Percentiles rank a stretch among this genome's conserved stretches.
phyloP scores from a whole-genome alignment of 2,888 invertebrate species.

The Phyllotreta striolata region DNA sequence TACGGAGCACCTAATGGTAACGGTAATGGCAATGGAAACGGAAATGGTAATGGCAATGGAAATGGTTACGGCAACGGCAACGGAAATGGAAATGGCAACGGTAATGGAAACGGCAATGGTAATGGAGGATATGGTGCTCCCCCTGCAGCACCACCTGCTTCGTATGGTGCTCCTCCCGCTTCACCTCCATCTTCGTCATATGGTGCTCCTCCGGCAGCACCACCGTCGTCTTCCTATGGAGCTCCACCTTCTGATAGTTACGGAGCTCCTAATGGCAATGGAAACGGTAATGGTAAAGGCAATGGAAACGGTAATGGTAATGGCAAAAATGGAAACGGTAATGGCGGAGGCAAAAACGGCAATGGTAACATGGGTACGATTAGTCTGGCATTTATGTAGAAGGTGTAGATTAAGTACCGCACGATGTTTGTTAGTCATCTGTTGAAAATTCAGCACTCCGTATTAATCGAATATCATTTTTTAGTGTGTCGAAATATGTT shows the following conservation, averaged over 20 bases:
- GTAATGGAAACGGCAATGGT: not conserved
- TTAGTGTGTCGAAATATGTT: no score
- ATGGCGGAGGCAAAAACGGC: slow-evolving; percentile 22
- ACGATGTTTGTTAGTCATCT: no score
- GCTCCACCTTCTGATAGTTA: slow-evolving; percentile 43
- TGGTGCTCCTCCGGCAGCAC: slow-evolving; percentile 49
- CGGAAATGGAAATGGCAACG: not conserved
- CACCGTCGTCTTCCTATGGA: slow-evolving; percentile 54
- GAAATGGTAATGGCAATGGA: slow-evolving; percentile 17
- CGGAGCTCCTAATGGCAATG: slow-evolving; percentile 56
- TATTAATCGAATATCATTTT: no score
- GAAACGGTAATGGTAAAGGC: not conserved
- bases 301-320: slow-evolving; percentile 25
- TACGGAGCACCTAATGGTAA: slow-evolving; percentile 44
- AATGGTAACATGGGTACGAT: slow-evolving; percentile 1
- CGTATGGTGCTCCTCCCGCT: slow-evolving; percentile 58
- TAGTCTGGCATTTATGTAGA: no score
- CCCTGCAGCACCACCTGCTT: slow-evolving; percentile 47
- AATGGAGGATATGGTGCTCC: not conserved
- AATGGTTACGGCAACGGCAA: slow-evolving; percentile 17
- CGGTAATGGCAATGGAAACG: slow-evolving; percentile 21
- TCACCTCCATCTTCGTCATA: slow-evolving; percentile 53
- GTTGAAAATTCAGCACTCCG: no score
- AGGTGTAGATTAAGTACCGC: no score
- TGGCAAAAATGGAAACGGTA: slow-evolving; percentile 36